Base-by-base conservation (phyloP, 2,888 invertebrate genomes). In the Villa cingulata region DNA sequence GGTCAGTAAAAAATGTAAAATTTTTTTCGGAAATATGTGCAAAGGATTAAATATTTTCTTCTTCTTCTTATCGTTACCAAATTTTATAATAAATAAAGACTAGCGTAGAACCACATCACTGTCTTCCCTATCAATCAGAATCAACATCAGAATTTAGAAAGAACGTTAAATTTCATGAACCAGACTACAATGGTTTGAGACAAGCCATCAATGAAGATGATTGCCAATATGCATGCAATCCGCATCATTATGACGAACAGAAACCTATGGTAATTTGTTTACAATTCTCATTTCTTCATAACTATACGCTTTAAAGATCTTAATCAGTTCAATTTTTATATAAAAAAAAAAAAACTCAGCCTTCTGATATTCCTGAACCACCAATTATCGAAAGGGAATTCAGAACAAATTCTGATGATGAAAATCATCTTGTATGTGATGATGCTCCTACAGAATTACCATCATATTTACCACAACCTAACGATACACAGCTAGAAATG, bases 381-480 rank as follows among this genome's bases (percentile, higher is more conserved):
- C 43, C 43, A 36, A 14, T 27, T 14, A 37, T 37, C 1, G 44
- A 44, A 37, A 27, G 23, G 10, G 14, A 37, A 3, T 19, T 37
- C 3, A 32, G 27, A 17, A 6, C 3, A 5, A 18, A 7, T 16
- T 37, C 20, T n/a, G 14, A 39, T 18, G 32, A 29, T 18, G 39
- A 29, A 16, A 29, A 29, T 15, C 29, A 39, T 19, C 29, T 32
- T 29, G 59, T 62, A 29, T 56, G 58, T 14, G 58, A 58, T 20
- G 62, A 62, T 54, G 1, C 29, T 64, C 68, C 1, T n/a, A n/a
- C n/a, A n/a, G n/a, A n/a, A n/a, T n/a, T n/a, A n/a, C 72, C 75
- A 0, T 74, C 74, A 41, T 78, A 77, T 58, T 59, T 78, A 48
- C 77, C 78, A 1, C 76, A 76, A 59, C 70, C 74, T 0, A 69